Percentiles rank a stretch among this genome's conserved stretches.
These are phyloP conservation scores for Bombus terrestris DNA, from an alignment of 1,140 invertebrate species.

Conservation along the genomic window DNA sequence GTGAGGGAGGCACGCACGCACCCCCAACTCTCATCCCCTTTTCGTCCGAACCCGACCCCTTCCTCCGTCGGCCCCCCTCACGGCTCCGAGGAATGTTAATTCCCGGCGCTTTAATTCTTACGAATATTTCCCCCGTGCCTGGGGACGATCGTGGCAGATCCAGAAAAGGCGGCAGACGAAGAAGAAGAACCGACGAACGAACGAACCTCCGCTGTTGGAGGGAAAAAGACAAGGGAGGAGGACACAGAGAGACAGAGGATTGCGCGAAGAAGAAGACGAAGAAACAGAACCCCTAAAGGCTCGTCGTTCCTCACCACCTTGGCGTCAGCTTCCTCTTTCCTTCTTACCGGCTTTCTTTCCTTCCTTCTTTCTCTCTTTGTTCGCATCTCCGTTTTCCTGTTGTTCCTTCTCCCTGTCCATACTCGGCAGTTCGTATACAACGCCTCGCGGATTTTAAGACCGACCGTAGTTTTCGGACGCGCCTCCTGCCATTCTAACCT, in stretches of 20 bases:
- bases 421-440: constrained; percentile 3
- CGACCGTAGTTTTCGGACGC: constrained; percentile 33
- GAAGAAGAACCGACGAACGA: constrained; percentile 3
- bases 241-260: not conserved
- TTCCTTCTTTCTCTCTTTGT: not conserved
- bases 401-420: constrained; percentile 11
- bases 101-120: constrained; percentile 83
- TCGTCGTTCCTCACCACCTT: constrained; percentile 46
- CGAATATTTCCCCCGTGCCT: constrained; percentile 80
- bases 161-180: constrained; percentile 43
- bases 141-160: constrained; percentile 62
- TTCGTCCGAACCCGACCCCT: constrained; percentile 49
- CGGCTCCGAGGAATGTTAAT: constrained; percentile 81
- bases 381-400: not conserved
- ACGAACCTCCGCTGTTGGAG: not conserved
- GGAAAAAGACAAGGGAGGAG: not conserved
- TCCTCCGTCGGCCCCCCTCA: constrained; percentile 50
- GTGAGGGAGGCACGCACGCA: constrained; percentile 77
- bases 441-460: constrained; percentile 22
- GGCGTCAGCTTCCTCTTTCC: constrained; percentile 32
- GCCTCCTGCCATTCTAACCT: not conserved
- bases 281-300: constrained; percentile 27
- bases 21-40: constrained; percentile 47
- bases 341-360: not conserved
- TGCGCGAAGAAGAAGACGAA: constrained; percentile 43